Base-by-base conservation (phyloP, 2,888 invertebrate species). In the Polymixis flavicincta region DNA sequence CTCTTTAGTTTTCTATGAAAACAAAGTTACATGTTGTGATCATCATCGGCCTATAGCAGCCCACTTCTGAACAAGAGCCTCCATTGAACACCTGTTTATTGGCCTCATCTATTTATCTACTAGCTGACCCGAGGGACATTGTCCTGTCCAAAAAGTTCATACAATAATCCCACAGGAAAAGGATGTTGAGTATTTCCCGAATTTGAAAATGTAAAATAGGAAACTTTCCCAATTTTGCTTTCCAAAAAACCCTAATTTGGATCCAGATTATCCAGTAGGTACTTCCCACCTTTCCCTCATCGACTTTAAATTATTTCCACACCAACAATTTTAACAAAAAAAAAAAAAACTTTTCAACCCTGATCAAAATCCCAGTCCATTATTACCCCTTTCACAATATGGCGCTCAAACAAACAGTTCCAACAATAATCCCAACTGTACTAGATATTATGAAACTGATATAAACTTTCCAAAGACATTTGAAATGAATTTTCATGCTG, bases 401-500 rank as follows among this genome's bases (percentile, higher is more conserved):
- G 42, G 45, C 50, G 54, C 13, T 54, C 83, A 78, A 83, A 83
- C 70, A 74, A 61, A 76, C 50, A 80, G 52, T 72, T 22, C 37
- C 52, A 74, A 79, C 78, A 85, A 86, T 77, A 80, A 80, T 73
- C 71, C 68, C 63, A 71, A 74, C 71, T 64, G 54, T 69, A 82
- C 75, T 76, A 76, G 78, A 37, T 37, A 37, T 37, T 82, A 83
- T 80, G 78, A 82, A 82, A 85, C 79, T 78, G 77, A 82, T 85
- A 86, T 80, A 76, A 83, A 85, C 78, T 85, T 82, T 64, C 77
- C 78, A 74, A 80, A 87, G 78, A 84, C 84, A 83, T 88, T 82
- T 76, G 80, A 83, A 81, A 87, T 86, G 86, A 88, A 85, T 87
- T 87, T 88, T 86, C 86, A 87, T 85, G 73, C 73, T 68, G 68